These are phyloP conservation scores for Cetonia aurata DNA, from an alignment of 2,888 invertebrate genomes.

Conservation along the genomic window DNA sequence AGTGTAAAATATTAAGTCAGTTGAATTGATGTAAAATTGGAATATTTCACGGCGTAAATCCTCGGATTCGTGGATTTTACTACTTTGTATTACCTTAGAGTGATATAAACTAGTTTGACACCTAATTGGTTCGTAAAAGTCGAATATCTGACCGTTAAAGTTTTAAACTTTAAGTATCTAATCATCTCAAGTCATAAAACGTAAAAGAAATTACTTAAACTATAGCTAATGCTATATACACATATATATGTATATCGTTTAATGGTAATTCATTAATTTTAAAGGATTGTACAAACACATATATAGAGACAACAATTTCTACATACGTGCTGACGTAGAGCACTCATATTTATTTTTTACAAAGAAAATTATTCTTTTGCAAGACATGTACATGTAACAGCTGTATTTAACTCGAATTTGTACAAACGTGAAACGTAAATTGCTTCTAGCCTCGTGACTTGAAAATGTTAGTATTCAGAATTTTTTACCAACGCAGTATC, in stretches of 20 bases:
- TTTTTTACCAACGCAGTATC: not conserved
- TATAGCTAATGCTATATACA: too few relatives aligned
- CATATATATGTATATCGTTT: too few relatives aligned
- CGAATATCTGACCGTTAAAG: too few relatives aligned
- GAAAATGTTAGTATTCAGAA: not conserved
- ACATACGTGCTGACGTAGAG: too few relatives aligned
- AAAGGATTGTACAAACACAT: too few relatives aligned
- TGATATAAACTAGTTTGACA: not conserved
- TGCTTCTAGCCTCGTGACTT: not conserved
- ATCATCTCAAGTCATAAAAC: too few relatives aligned
- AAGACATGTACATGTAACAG: not conserved
- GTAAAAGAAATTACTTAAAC: too few relatives aligned
- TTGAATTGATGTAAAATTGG: constrained; percentile 28
- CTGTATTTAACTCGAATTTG: not conserved
- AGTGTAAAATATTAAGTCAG: constrained; percentile 12
- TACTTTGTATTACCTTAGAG: not conserved
- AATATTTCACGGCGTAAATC: not conserved
- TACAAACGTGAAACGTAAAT: not conserved
- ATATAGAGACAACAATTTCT: too few relatives aligned
- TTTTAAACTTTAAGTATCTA: too few relatives aligned
- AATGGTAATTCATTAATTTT: too few relatives aligned
- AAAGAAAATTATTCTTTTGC: not conserved
- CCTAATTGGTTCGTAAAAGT: not conserved
- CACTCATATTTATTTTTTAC: not conserved
- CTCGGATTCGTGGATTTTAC: not conserved